These are phyloP conservation scores for Fragum sueziense DNA, from an alignment of 2,888 invertebrate species.

Conservation along the genomic window DNA sequence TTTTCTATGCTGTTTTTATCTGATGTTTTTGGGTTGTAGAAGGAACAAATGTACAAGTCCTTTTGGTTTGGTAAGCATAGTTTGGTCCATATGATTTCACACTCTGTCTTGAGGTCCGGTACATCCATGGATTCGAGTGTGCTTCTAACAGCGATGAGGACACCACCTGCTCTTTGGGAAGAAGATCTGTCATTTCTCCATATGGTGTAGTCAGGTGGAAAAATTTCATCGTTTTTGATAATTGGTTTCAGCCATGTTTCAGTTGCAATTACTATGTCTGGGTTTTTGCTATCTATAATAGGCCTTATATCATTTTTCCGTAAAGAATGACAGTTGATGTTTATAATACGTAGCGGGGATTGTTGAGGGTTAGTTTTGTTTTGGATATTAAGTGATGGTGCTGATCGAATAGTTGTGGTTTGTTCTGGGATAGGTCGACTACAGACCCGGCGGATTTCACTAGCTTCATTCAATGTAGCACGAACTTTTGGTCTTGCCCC, in stretches of 20 bases:
- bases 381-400: too few species aligned
- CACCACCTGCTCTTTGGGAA: slow-evolving; percentile 12
- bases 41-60: too few species aligned
- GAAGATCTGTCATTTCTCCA: slow-evolving; percentile 7
- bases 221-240: slow-evolving; percentile 3
- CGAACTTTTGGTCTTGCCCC: too few species aligned
- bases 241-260: slow-evolving; percentile 19
- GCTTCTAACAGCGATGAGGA: slow-evolving; percentile 10
- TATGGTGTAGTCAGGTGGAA: neutral
- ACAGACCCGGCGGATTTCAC: too few species aligned
- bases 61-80: too few species aligned
- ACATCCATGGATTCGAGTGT: neutral
- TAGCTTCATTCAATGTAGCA: too few species aligned
- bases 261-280: slow-evolving; percentile 26
- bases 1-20: too few species aligned
- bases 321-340: too few species aligned
- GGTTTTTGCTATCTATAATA: slow-evolving; percentile 22
- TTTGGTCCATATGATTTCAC: slow-evolving; percentile 25
- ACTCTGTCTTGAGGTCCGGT: slow-evolving; percentile 26
- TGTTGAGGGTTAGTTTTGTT: neutral
- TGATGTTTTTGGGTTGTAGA: too few species aligned
- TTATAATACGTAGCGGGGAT: slow-evolving; percentile 20
- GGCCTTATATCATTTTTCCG: slow-evolving; percentile 22
- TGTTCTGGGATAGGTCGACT: too few species aligned
- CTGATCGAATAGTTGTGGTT: too few species aligned